Conservation (phyloP, 2,888 invertebrate genomes). For the Drosophila subquinaria region DNA sequence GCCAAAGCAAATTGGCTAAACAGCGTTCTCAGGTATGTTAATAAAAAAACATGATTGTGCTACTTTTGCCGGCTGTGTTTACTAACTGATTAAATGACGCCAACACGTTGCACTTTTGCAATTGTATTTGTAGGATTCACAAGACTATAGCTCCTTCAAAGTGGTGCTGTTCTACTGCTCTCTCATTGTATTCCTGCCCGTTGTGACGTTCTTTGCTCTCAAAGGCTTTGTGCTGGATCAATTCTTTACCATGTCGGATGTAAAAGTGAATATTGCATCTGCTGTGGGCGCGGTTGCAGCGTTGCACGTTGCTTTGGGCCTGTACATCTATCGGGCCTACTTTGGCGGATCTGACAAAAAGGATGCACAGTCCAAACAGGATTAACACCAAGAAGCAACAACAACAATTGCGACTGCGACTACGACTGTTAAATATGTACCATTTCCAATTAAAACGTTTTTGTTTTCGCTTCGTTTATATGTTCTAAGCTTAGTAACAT, state of each 20-base stretch:
- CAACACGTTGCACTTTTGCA: slow-evolving; percentile 7
- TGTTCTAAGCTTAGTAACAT: slow-evolving; percentile 49
- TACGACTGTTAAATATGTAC: slow-evolving; percentile 41
- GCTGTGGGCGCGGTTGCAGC: slow-evolving; percentile 91
- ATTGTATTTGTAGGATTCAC: slow-evolving; percentile 78
- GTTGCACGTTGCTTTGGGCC: slow-evolving; percentile 91
- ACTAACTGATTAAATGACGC: neutral
- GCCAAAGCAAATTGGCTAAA: slow-evolving; percentile 42
- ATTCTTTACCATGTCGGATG: slow-evolving; percentile 86
- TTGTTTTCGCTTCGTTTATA: slow-evolving; percentile 45
- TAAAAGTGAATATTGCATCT: slow-evolving; percentile 92
- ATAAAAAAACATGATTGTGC: slow-evolving; percentile 1
- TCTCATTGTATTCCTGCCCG: slow-evolving; percentile 91
- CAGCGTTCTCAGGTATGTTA: slow-evolving; percentile 64
- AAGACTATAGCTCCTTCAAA: slow-evolving; percentile 90
- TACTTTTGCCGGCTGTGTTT: slow-evolving; percentile 47
- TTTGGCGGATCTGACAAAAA: slow-evolving; percentile 84
- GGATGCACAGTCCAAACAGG: slow-evolving; percentile 50
- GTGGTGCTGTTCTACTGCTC: slow-evolving; percentile 92
- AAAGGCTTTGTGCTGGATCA: slow-evolving; percentile 91
- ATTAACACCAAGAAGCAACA: slow-evolving; percentile 42
- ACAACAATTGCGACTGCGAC: slow-evolving; percentile 5
- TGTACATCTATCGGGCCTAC: slow-evolving; percentile 93
- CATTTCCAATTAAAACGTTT: slow-evolving; percentile 58
- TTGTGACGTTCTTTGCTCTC: slow-evolving; percentile 90